phyloP scores from a whole-genome alignment of 2,888 invertebrate genomes.

The Megaustenia siamemsis region DNA sequence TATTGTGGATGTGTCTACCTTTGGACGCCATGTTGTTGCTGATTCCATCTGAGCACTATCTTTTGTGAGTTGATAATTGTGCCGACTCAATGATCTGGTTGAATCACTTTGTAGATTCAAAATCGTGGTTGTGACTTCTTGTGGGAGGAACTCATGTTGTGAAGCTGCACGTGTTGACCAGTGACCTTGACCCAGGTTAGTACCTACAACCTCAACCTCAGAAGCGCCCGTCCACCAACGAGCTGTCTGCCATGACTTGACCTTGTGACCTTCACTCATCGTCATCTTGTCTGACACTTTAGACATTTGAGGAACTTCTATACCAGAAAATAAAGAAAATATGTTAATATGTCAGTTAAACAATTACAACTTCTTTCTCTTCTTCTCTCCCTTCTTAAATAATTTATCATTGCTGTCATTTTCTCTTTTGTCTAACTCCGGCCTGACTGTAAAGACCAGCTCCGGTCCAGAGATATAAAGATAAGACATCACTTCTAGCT shows the following conservation, averaged over 20 bases:
- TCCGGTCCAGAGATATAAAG: too few species aligned
- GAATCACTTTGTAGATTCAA: not conserved
- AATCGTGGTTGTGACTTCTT: not conserved
- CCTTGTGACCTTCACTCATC: constrained; percentile 9
- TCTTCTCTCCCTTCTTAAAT: too few species aligned
- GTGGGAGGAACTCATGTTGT: not conserved
- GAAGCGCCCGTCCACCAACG: constrained; percentile 5
- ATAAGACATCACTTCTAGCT: too few species aligned
- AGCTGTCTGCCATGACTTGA: constrained; percentile 22
- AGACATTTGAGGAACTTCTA: not conserved
- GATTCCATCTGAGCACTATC: not conserved
- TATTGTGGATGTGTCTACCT: not conserved
- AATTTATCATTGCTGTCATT: too few species aligned
- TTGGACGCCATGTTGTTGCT: not conserved
- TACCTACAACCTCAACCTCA: not conserved
- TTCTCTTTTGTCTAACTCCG: too few species aligned
- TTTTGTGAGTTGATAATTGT: not conserved
- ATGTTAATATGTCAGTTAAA: too few species aligned
- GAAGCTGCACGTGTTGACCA: not conserved
- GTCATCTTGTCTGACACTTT: constrained; percentile 19
- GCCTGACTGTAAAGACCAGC: too few species aligned
- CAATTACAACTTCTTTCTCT: too few species aligned
- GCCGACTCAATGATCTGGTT: not conserved
- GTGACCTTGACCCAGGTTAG: not conserved
- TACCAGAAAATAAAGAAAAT: not conserved